Percentiles rank a stretch among this genome's conserved stretches.
These are phyloP conservation scores for Aethina tumida DNA, from an alignment of 1,140 invertebrate species.

Conservation along the genomic window DNA sequence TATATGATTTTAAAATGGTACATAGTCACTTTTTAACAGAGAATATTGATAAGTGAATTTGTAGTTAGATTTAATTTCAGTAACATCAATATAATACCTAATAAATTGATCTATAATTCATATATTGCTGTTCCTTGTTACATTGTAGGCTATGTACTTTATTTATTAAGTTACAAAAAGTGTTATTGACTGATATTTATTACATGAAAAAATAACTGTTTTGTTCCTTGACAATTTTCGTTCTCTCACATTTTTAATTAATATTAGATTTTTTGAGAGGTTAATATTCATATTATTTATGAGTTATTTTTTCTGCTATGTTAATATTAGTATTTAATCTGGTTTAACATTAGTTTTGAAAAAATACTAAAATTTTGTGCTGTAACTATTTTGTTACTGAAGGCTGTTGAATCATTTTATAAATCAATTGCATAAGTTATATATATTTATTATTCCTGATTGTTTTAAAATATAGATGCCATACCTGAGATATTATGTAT, in stretches of 20 bases:
- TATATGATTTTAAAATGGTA: no score
- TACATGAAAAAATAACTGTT: constrained; percentile 12
- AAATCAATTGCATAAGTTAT: constrained; percentile 12
- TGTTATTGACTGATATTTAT: constrained; percentile 24
- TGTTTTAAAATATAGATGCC: constrained; percentile 22
- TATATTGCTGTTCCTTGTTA: constrained; percentile 14
- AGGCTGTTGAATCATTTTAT: constrained; percentile 20
- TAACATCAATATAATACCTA: no score
- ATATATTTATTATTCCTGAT: constrained; percentile 13
- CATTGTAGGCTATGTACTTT: constrained; percentile 13
- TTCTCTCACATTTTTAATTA: constrained; percentile 3
- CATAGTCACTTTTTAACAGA: no score
- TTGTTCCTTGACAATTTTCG: constrained; percentile 7
- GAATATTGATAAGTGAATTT: no score
- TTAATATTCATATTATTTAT: constrained; percentile 1
- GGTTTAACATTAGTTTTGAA: constrained; percentile 14
- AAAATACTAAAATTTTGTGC: constrained; percentile 7
- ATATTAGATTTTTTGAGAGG: constrained; percentile 3
- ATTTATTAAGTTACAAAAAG: constrained; percentile 11
- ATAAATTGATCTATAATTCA: no score
- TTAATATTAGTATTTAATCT: constrained; percentile 14
- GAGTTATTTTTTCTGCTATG: constrained; percentile 14
- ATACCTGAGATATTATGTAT: constrained; percentile 29
- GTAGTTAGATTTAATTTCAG: no score
- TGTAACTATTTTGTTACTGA: constrained; percentile 13